phyloP scores from a whole-genome alignment of 2,888 invertebrate species.

The Agrenia bidenticulata region DNA sequence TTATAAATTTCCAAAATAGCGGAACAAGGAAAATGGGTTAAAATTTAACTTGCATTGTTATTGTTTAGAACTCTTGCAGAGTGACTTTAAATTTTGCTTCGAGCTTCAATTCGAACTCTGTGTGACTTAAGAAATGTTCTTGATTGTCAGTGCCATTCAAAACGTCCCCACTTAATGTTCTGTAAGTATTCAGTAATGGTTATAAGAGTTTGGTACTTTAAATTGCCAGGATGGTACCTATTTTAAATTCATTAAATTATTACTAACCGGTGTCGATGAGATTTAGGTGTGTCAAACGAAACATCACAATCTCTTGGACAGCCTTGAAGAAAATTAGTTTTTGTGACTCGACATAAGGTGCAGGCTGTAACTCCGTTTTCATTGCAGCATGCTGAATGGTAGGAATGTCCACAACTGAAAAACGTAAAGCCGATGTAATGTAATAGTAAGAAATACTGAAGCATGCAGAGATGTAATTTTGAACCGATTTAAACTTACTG shows the following conservation, averaged over 20 bases:
- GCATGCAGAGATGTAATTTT: background rate
- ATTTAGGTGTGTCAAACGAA: constrained; percentile 40
- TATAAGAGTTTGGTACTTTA: no score
- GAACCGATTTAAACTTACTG: constrained; percentile 47
- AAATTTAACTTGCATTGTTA: no score
- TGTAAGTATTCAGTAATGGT: no score
- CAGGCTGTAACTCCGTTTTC: constrained; percentile 32
- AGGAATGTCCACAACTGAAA: constrained; percentile 54
- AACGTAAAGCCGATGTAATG: background rate
- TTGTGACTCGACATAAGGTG: constrained; percentile 29
- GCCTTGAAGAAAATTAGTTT: background rate
- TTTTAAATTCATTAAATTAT: background rate
- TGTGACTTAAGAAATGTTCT: constrained; percentile 43
- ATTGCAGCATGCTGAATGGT: constrained; percentile 51
- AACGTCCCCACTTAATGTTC: constrained; percentile 25
- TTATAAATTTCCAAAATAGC: no score
- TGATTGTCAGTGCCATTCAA: constrained; percentile 35
- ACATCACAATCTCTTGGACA: constrained; percentile 21
- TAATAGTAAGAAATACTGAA: no score
- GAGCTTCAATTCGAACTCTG: constrained; percentile 49
- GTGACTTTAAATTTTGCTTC: constrained; percentile 49
- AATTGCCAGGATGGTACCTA: no score
- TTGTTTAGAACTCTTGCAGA: constrained; percentile 35
- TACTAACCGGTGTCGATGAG: constrained; percentile 20
- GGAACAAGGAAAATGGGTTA: no score